Conservation (phyloP, 2,797 vertebrate species). For the Rhyacichthys aspro region DNA sequence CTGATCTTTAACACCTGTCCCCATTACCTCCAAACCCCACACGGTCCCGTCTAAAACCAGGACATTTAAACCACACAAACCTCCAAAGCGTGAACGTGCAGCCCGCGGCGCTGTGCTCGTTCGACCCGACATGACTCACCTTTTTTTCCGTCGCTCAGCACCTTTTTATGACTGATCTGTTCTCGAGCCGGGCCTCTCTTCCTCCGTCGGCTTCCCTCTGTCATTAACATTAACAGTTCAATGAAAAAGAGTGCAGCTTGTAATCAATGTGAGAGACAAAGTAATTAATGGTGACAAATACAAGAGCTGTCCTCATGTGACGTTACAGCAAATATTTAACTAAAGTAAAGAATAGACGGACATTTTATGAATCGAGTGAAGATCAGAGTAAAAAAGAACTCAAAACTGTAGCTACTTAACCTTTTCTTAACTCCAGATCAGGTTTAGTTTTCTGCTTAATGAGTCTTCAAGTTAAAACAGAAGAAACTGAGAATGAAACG, state of each 20-base stretch:
- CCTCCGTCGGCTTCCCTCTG: conserved; percentile 9
- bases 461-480: too few species aligned
- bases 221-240: neutral
- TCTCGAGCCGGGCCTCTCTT: neutral
- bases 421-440: too few species aligned
- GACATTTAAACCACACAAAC: neutral
- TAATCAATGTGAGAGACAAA: neutral
- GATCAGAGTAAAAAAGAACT: too few species aligned
- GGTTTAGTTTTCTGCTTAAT: too few species aligned
- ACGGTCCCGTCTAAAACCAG: neutral
- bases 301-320: neutral
- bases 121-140: neutral
- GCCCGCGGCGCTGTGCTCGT: neutral
- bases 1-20: neutral
- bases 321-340: too few species aligned
- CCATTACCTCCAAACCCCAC: neutral
- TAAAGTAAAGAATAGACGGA: too few species aligned
- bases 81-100: neutral
- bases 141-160: conserved; percentile 23
- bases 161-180: conserved; percentile 22
- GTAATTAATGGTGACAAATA: neutral
- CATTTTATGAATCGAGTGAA: too few species aligned
- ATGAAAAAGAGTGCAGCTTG: neutral
- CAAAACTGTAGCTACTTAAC: too few species aligned
- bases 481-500: too few species aligned